A percentile compares a stretch with the other conserved stretches of the same genome.
Conservation (phyloP, 2,888 invertebrate species). For the Epinotia ramella region DNA sequence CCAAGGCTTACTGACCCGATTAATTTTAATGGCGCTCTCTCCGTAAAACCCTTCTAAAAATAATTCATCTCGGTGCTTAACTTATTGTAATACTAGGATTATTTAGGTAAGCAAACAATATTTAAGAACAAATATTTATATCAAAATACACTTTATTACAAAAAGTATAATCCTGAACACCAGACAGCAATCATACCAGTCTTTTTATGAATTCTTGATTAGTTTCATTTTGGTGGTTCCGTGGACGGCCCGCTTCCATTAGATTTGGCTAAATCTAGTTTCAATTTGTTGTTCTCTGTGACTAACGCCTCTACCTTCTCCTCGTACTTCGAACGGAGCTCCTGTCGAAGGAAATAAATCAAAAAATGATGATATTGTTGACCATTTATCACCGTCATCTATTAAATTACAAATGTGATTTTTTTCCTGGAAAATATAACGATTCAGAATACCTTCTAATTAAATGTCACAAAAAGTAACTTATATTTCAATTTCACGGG, state of each 20-base stretch:
- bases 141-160: conserved; percentile 24
- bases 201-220: conserved; percentile 6
- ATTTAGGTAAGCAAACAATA: not conserved
- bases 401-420: not conserved
- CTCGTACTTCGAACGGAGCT: conserved; percentile 88
- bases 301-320: conserved; percentile 86
- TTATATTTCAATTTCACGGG: not conserved
- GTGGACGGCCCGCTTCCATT: conserved; percentile 24
- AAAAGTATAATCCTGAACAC: not conserved
- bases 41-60: not conserved
- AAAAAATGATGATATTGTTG: no score
- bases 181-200: not conserved
- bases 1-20: conserved; percentile 30
- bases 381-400: no score
- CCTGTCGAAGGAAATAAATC: conserved; percentile 67
- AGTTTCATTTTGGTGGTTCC: conserved; percentile 7
- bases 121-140: not conserved
- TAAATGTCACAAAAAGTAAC: not conserved
- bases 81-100: not conserved
- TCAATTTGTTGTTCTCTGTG: conserved; percentile 78
- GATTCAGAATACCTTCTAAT: not conserved
- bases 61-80: not conserved
- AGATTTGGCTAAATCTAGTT: conserved; percentile 31
- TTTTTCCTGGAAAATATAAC: not conserved
- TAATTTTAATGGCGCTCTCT: conserved; percentile 32